These are phyloP conservation scores for Antrozous pallidus DNA, from an alignment of 2,797 vertebrate genomes.

Conservation along the genomic window DNA sequence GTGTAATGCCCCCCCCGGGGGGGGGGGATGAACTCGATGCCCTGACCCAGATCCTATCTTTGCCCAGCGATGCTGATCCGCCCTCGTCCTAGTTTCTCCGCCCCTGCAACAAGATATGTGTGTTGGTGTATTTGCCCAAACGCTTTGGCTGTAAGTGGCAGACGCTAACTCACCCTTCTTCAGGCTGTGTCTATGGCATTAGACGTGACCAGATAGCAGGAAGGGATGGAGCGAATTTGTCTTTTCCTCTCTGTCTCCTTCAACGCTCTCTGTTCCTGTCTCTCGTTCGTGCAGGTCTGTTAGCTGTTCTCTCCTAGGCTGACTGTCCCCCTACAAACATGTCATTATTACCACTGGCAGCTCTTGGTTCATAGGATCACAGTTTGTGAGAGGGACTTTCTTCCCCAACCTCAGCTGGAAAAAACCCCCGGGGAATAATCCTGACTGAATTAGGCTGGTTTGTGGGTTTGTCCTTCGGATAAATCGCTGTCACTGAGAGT, in stretches of 20 bases:
- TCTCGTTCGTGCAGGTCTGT: not conserved
- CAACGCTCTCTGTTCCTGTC: not conserved
- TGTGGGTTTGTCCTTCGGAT: not conserved
- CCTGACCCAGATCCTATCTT: not conserved
- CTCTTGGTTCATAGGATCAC: not conserved
- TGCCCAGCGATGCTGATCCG: not conserved
- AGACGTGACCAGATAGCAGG: not conserved
- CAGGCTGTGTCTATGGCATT: not conserved
- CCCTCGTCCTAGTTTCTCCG: not conserved
- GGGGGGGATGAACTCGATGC: not conserved
- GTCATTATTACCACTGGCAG: not conserved
- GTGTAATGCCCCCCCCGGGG: not conserved
- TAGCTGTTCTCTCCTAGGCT: not conserved
- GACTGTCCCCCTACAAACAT: not conserved
- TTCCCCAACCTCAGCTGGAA: not conserved
- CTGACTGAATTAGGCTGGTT: not conserved
- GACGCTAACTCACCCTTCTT: not conserved
- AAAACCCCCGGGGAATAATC: not conserved
- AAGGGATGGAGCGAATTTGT: not conserved
- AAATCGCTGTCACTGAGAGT: not conserved
- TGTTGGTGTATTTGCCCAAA: not conserved
- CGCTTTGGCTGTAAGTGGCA: not conserved
- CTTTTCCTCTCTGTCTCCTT: not conserved
- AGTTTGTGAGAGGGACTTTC: not conserved
- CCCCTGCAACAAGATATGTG: not conserved